Base-by-base conservation (phyloP, 2,888 invertebrate genomes). In the Ceramica pisi region DNA sequence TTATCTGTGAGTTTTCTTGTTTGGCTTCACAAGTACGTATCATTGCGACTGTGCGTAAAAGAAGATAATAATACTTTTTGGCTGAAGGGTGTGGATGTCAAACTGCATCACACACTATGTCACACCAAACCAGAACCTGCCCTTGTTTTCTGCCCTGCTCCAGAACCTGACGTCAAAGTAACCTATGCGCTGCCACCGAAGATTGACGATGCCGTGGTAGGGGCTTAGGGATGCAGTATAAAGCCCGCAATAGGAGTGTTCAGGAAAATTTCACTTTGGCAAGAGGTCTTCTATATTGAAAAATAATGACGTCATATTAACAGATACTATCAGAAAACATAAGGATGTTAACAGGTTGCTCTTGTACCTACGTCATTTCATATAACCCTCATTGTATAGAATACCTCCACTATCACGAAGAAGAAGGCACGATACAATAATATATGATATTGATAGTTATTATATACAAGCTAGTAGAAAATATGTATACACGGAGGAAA, bases 1-100 rank as follows among this genome's bases (percentile, higher is more conserved):
- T 73, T 82, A 75, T 82, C 71, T 55, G 19, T 26, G 21, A 38
- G 4, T 76, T 62, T 9, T 48, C 12, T 65, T 62, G 80, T 82
- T 72, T 83, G 73, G 67, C 51, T 68, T 78, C 59, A 46, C 41
- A 62, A 35, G 50, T 60, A 64, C 35, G 56, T 78, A 76, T 75
- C 78, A 67, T 56, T 67, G 44, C 44, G 50, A 44, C 57, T 65
- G 64, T 41, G 62, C 61, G 51, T 76, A 69, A 60, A 78, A 72
- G 59, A 44, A 69, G 64, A 75, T 78, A 46, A 69, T 23, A 59
- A 56, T 50, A 62, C 38, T 12, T 38, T 35, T 35, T 7, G 35
- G 35, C 35, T 35, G 35, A 35, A 7, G 35, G 35, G 35, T 35
- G 9, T 7, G 8, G 35, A 35, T 35, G 35, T 35, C 35, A 7